phyloP scores from a whole-genome alignment of 2,888 invertebrate genomes.

The Lamellibrachia columna region DNA sequence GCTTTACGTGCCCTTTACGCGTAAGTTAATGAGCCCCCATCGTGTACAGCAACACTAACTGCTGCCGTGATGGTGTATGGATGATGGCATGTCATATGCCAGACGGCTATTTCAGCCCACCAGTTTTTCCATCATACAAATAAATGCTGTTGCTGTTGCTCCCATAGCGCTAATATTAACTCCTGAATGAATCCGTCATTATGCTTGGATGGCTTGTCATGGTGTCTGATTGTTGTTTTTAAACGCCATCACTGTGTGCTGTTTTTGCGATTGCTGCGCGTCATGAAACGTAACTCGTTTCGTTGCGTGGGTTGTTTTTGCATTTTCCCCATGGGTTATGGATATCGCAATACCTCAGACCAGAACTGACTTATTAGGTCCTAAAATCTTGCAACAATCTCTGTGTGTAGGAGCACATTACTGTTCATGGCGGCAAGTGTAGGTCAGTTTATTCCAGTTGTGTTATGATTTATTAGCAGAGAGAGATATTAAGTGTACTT shows the following conservation, averaged over 20 bases:
- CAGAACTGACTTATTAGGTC: not conserved
- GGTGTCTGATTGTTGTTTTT: conserved; percentile 9
- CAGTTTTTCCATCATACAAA: not conserved
- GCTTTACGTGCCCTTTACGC: not conserved
- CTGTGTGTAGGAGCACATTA: not conserved
- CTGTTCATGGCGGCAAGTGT: not conserved
- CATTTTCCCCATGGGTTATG: not conserved
- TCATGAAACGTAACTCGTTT: not conserved
- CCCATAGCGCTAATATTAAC: not conserved
- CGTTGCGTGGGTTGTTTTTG: not conserved
- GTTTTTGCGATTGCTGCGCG: not conserved
- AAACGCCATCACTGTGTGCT: not conserved
- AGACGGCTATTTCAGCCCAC: not conserved
- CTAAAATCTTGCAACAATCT: not conserved
- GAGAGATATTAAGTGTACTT: no score
- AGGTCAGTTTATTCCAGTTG: not conserved
- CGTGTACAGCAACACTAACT: not conserved
- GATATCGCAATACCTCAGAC: not conserved
- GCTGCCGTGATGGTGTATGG: not conserved
- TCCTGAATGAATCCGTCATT: not conserved
- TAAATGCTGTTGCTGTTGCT: not conserved
- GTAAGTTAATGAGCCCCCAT: not conserved
- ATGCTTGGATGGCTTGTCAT: not conserved
- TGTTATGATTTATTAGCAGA: no score
- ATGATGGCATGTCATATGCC: conserved; percentile 1